phyloP scores from a whole-genome alignment of 2,797 vertebrate species.

The Rhinichthys osculus region DNA sequence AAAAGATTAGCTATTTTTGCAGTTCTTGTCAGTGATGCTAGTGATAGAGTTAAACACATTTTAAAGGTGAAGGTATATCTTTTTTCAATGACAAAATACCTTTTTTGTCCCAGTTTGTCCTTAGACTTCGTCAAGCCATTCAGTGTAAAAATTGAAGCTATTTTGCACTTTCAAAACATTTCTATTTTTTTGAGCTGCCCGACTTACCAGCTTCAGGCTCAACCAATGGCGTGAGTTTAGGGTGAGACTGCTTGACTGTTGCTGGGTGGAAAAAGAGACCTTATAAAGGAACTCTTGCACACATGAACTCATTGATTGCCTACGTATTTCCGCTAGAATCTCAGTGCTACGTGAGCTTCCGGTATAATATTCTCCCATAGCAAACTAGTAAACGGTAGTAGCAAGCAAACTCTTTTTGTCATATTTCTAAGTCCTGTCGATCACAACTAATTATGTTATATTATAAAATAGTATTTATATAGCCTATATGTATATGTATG shows the following conservation, averaged over 20 bases:
- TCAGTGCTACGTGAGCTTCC: neutral
- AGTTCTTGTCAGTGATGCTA: neutral
- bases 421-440: too few species aligned
- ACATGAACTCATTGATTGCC: too few species aligned
- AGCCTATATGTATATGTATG: too few species aligned
- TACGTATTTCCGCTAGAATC: neutral
- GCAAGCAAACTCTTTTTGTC: too few species aligned
- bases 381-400: neutral
- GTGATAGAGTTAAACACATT: neutral
- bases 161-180: neutral
- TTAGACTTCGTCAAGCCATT: too few species aligned
- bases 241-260: neutral
- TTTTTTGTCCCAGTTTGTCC: neutral
- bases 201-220: neutral
- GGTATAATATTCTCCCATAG: neutral
- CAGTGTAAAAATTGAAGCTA: too few species aligned
- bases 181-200: neutral
- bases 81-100: neutral
- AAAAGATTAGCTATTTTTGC: neutral
- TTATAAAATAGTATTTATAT: too few species aligned
- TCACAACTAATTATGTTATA: too few species aligned
- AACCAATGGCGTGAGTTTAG: neutral
- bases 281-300: neutral
- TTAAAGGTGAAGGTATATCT: neutral
- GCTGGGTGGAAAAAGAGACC: neutral